phyloP scores from a whole-genome alignment of 2,797 vertebrate species.

The Coracias cyanogaster region DNA sequence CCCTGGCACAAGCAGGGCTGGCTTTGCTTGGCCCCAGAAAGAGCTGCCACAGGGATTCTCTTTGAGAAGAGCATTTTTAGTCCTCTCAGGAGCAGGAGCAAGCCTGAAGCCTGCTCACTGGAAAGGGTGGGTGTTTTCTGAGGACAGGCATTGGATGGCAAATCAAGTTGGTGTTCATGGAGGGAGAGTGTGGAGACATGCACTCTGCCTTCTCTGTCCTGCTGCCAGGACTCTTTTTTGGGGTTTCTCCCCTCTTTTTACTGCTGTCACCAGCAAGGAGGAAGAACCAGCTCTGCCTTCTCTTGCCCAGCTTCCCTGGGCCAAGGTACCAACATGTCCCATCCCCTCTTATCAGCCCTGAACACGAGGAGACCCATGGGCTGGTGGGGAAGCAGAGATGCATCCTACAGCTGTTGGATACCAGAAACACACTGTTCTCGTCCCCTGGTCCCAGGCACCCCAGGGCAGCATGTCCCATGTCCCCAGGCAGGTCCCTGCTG shows the following conservation, averaged over 20 bases:
- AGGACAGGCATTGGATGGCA: neutral
- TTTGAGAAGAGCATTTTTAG: neutral
- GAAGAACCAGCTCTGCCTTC: neutral
- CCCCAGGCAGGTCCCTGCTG: neutral
- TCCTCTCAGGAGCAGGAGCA: neutral
- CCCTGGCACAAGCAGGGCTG: neutral
- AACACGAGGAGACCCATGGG: rapidly evolving
- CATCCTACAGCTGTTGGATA: neutral
- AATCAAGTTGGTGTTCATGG: neutral
- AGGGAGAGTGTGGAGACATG: rapidly evolving
- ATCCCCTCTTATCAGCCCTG: neutral
- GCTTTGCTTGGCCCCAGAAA: rapidly evolving
- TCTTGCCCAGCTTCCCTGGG: neutral
- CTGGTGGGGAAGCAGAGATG: neutral
- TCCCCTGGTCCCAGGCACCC: rapidly evolving
- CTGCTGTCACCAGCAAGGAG: neutral
- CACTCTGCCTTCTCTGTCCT: neutral
- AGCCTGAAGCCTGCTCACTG: neutral
- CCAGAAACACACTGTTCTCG: rapidly evolving
- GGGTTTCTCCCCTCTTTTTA: neutral
- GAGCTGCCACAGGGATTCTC: neutral
- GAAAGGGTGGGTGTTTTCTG: neutral
- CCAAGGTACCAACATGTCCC: neutral
- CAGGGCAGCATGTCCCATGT: rapidly evolving
- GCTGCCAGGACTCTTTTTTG: neutral